Conservation (phyloP, 1,140 invertebrate species). For the Listronotus bonariensis region DNA sequence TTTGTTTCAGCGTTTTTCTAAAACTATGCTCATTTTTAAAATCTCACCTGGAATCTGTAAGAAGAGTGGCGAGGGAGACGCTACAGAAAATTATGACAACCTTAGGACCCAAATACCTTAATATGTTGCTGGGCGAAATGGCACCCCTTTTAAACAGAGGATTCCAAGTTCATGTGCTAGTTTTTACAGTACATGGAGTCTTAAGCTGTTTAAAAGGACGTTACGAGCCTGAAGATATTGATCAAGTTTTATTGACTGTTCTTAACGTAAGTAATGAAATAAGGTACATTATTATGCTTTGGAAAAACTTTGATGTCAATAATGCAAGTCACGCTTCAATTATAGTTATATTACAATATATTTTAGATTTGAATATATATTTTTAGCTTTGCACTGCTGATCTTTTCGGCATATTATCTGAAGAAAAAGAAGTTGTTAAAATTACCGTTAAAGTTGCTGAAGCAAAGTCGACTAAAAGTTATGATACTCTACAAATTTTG, state of each 20-base stretch:
- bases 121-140: slow-evolving; percentile 79
- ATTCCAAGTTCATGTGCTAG: slow-evolving; percentile 92
- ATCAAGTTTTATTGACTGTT: slow-evolving; percentile 76
- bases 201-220: slow-evolving; percentile 70
- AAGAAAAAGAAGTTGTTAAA: slow-evolving; percentile 90
- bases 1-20: slow-evolving; percentile 74
- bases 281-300: too few species aligned
- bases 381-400: slow-evolving; percentile 79
- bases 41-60: slow-evolving; percentile 85
- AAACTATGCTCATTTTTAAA: slow-evolving; percentile 89
- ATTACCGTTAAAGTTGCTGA: slow-evolving; percentile 80
- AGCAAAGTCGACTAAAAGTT: slow-evolving; percentile 85
- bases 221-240: slow-evolving; percentile 75
- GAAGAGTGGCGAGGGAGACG: slow-evolving; percentile 83
- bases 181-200: slow-evolving; percentile 85
- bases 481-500: slow-evolving; percentile 81
- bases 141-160: slow-evolving; percentile 81
- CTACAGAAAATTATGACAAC: slow-evolving; percentile 86
- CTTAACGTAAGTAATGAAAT: slow-evolving; percentile 66
- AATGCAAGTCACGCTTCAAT: slow-evolving; percentile 13
- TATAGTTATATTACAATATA: not conserved
- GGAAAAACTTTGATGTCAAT: too few species aligned
- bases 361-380: not conserved
- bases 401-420: slow-evolving; percentile 83
- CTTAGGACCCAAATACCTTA: slow-evolving; percentile 82